A percentile compares a stretch with the other conserved stretches of the same genome.
Conservation (phyloP, 2,113 vertebrate genomes). For the Ophthalmotilapia sp. region DNA sequence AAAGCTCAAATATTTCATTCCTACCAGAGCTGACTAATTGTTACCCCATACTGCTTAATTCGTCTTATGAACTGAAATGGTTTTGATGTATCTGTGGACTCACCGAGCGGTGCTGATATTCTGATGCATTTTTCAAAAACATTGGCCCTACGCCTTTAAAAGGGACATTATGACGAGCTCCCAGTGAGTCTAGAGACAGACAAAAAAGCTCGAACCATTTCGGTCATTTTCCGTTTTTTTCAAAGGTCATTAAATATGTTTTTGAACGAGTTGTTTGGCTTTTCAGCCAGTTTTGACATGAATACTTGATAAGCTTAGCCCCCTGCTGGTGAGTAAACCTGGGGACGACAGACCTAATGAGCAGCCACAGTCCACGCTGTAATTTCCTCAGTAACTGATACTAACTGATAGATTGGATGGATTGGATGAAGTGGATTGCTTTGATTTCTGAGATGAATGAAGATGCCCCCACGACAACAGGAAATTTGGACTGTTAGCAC, state of each 20-base stretch:
- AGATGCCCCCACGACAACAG: background rate
- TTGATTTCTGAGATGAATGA: background rate
- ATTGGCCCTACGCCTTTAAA: background rate
- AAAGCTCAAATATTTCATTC: background rate
- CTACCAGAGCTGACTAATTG: background rate
- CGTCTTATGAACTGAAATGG: background rate
- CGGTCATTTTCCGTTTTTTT: background rate
- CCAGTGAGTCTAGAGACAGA: background rate
- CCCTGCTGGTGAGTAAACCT: background rate
- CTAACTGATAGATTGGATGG: background rate
- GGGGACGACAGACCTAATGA: background rate
- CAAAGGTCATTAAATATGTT: background rate
- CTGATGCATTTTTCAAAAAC: background rate
- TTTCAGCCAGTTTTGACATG: background rate
- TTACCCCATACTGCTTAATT: background rate
- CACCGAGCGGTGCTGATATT: background rate
- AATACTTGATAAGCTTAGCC: background rate
- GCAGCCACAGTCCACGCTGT: background rate
- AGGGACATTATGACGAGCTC: background rate
- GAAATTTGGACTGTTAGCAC: background rate
- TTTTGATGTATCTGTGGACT: constrained; percentile 1
- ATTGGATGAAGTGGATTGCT: background rate
- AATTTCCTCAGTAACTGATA: background rate
- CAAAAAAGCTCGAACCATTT: background rate
- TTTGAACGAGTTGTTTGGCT: background rate